Base-by-base conservation (phyloP, 2,113 vertebrate genomes). In the Forbesichthys agassizii region DNA sequence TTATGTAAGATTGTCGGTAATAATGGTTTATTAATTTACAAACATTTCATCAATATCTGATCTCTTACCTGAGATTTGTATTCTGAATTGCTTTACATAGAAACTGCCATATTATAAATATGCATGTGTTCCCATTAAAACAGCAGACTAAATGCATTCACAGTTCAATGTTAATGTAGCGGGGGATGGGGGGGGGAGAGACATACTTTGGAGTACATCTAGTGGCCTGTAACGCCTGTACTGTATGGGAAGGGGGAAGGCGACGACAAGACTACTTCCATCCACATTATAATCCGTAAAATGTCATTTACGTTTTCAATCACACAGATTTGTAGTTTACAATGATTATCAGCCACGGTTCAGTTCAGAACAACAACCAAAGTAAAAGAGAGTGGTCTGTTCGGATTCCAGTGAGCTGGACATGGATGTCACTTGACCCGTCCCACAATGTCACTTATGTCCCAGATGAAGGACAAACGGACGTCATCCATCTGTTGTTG, bases 391-490 rank as follows among this genome's bases (percentile, higher is more conserved):
- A 27, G 20, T 27, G 20, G 1, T 27, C 13, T 53, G 36, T 8
- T 42, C 1, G 36, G 36, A 42, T 5, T 42, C 36, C 36, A 42
- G 5, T 8, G 36, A 27, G 36, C 11, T 52, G 49, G 49, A 52
- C 3, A 14, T 12, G 11, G 49, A 52, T 4, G 49, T 11, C 49
- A 27, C 18, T 5, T 42, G 5, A 42, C 36, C 4, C 7, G 36
- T 83, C 60, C 76, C 9, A 48, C 9, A 3, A 53, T 33, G 42
- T 81, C 80, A 36, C 5, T 52, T 48, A 83, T 79, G 71, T 90
- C 88, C 88, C 86, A 92, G 33, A 75, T 33, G 27, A 90, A 91
- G 0, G 64, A 54, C 42, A 90, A 36, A 6, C 86, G 82, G 5
- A 84, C 11, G 10, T 78, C 69, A 49, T 71, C 70, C 88, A 91